Base-by-base conservation (phyloP, 2,888 invertebrate species). In the Mystacides longicornis region DNA sequence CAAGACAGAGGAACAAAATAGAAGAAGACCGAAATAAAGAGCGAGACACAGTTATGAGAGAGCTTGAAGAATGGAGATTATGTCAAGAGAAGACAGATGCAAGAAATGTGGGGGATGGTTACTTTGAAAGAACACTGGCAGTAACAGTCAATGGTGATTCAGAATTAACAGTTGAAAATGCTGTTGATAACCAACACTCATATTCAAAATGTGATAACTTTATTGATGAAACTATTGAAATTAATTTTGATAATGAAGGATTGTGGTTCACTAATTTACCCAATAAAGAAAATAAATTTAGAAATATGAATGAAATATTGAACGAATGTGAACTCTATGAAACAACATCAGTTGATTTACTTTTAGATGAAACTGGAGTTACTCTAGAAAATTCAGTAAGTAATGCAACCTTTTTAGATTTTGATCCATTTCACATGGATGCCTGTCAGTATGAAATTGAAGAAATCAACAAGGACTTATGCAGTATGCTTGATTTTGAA, bases 61-160 rank as follows among this genome's bases (percentile, higher is more conserved):
- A 86, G 60, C 69, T 89, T 43, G 81, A 86, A 65, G 71, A 77
- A 54, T 87, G 82, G 82, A 73, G 77, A 63, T 63, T 42, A n/a
- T 19, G 31, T 1, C 46, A 52, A 31, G 51, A 42, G 16, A 37
- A 14, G 3, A 14, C 3, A 7, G 11, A 5, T 7, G 27, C 5
- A 27, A 11, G 11, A 11, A 27, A 27, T 23, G 11, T 11, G 11
- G 5, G 27, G 5, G 27, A 27, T 11, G 37, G 16, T 4, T n/a
- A 37, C 16, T 7, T 4, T 37, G 37, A n/a, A 37, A 7, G n/a
- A n/a, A n/a, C n/a, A n/a, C n/a, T n/a, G n/a, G n/a, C 4, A 7
- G 37, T 37, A 7, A 14, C 14, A 7, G 37, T 37, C 3, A 37
- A 3, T 37, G n/a, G n/a, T n/a, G 14, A 37, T 3, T 3, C 4